Conservation (phyloP, 1,140 invertebrate genomes). For the Phthorimaea operculella region DNA sequence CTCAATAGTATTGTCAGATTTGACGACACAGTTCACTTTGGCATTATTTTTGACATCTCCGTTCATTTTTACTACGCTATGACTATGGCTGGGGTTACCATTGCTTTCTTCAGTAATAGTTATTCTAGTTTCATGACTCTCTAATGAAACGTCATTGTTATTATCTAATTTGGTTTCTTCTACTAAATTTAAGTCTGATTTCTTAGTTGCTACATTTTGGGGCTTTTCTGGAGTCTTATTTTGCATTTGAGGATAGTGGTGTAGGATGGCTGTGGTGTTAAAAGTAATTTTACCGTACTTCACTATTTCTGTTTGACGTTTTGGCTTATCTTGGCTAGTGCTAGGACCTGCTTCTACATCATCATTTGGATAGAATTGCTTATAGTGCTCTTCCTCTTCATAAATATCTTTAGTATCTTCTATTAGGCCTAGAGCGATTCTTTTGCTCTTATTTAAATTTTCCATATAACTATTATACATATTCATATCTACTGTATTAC, state of each 20-base stretch:
- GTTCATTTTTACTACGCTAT: neutral
- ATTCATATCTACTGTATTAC: slow-evolving; percentile 60
- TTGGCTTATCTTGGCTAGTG: slow-evolving; percentile 36
- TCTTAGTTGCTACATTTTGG: slow-evolving; percentile 25
- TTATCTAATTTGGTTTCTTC: slow-evolving; percentile 31
- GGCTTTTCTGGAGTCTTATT: slow-evolving; percentile 24
- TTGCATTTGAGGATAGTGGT: slow-evolving; percentile 58
- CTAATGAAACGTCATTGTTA: slow-evolving; percentile 36
- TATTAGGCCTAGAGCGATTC: slow-evolving; percentile 50
- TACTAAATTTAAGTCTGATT: slow-evolving; percentile 40
- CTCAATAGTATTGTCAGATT: slow-evolving; percentile 28
- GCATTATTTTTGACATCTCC: slow-evolving; percentile 13
- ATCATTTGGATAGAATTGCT: slow-evolving; percentile 22
- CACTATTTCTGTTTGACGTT: slow-evolving; percentile 42
- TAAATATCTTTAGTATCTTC: slow-evolving; percentile 55
- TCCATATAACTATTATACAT: slow-evolving; percentile 58
- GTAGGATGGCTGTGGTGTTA: slow-evolving; percentile 57
- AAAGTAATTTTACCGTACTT: slow-evolving; percentile 61
- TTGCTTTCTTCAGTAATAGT: slow-evolving; percentile 22
- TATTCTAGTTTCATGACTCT: slow-evolving; percentile 30
- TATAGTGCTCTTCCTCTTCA: slow-evolving; percentile 21
- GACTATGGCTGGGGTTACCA: neutral
- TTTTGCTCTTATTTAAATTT: slow-evolving; percentile 49
- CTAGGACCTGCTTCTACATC: slow-evolving; percentile 37
- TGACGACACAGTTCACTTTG: slow-evolving; percentile 14